phyloP scores from a whole-genome alignment of 2,888 invertebrate genomes.

The Chalcosyrphus nemorum region DNA sequence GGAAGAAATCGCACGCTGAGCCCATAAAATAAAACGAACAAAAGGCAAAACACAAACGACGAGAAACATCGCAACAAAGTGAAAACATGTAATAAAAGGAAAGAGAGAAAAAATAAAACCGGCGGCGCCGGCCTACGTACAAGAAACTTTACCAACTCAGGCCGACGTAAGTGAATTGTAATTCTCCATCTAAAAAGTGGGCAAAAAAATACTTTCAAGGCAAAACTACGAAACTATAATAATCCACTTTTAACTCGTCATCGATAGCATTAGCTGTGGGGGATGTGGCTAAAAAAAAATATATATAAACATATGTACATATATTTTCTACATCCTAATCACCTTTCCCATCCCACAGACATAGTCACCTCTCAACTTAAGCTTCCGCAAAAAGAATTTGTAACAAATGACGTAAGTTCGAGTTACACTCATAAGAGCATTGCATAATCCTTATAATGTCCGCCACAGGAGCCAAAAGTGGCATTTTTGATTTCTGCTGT shows the following conservation, averaged over 20 bases:
- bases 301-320: too few species aligned
- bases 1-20: background rate
- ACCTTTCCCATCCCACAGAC: background rate
- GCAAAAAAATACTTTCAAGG: slow-evolving; percentile 20
- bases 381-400: slow-evolving; percentile 2
- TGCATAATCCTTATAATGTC: slow-evolving; percentile 31
- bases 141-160: background rate
- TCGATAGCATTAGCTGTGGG: slow-evolving; percentile 35
- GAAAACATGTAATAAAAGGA: background rate
- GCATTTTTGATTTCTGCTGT: slow-evolving; percentile 15
- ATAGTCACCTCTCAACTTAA: background rate
- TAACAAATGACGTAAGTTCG: slow-evolving; percentile 46
- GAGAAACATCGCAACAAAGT: background rate
- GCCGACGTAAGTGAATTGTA: slow-evolving; percentile 19
- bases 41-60: slow-evolving; percentile 4
- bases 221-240: background rate
- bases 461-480: background rate
- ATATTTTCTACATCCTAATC: slow-evolving; percentile 48
- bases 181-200: slow-evolving; percentile 15
- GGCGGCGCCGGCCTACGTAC: slow-evolving; percentile 32
- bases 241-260: slow-evolving; percentile 8
- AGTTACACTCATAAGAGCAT: slow-evolving; percentile 18
- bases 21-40: background rate
- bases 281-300: background rate
- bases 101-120: background rate